Percentiles rank a stretch among this genome's conserved stretches.
Evolutionary conservation across 2,888 invertebrate species (phyloP).

Genomic region (Melinopterus prodromus): DNA sequence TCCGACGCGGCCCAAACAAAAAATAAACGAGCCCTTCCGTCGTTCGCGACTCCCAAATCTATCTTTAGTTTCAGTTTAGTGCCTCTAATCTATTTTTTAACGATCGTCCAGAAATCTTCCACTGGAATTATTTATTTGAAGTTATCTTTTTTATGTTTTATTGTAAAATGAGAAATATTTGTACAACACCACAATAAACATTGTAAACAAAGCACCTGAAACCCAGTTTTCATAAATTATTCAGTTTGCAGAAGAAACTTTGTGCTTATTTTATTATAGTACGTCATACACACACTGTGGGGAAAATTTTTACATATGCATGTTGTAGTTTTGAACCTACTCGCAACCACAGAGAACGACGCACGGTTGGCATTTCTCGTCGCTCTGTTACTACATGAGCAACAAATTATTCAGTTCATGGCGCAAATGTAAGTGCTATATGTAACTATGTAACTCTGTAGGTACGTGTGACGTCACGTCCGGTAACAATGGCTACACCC

Average conservation of each 20-base stretch:
- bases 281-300: too few species aligned
- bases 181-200: not conserved
- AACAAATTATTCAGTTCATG: not conserved
- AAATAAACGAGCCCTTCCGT: not conserved
- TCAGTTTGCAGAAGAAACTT: not conserved
- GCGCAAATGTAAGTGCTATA: not conserved
- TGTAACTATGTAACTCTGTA: too few species aligned
- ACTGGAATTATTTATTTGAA: too few species aligned
- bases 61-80: not conserved
- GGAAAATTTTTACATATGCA: too few species aligned
- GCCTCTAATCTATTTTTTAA: not conserved
- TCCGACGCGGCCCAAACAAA: not conserved
- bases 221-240: not conserved
- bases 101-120: not conserved
- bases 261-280: too few species aligned
- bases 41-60: not conserved
- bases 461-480: too few species aligned
- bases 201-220: not conserved
- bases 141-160: too few species aligned
- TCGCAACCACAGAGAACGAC: too few species aligned
- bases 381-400: not conserved
- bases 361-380: too few species aligned
- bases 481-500: too few species aligned
- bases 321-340: too few species aligned
- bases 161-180: too few species aligned